Percentiles rank a stretch among this genome's conserved stretches.
Evolutionary conservation across 2,113 vertebrate species (phyloP).

Genomic region (Tichodroma muraria): DNA sequence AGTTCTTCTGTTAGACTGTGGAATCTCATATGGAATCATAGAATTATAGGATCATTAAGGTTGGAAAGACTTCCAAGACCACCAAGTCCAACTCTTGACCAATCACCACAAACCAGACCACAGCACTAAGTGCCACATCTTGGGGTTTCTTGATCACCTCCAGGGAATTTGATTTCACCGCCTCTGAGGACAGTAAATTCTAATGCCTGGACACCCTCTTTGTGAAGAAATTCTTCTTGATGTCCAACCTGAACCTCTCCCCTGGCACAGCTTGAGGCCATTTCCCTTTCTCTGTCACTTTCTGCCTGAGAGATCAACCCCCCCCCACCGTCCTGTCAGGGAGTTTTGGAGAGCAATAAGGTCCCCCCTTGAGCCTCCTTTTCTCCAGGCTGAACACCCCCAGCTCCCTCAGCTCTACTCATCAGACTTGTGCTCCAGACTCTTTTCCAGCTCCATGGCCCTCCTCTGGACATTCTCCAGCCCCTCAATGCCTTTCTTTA

Average conservation of each 20-base stretch:
- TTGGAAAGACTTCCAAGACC: not conserved
- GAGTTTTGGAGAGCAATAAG: accelerated
- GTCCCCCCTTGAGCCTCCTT: not conserved
- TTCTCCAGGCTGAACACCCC: not conserved
- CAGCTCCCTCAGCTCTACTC: not conserved
- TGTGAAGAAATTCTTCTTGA: not conserved
- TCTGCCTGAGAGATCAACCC: accelerated
- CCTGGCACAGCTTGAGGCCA: not conserved
- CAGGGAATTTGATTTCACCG: not conserved
- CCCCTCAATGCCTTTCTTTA: not conserved
- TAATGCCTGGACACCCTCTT: not conserved
- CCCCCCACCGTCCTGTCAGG: not conserved
- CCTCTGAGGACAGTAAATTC: not conserved
- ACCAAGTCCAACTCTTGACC: not conserved
- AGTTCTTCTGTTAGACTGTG: not conserved
- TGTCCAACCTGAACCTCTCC: not conserved
- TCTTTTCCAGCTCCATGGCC: not conserved
- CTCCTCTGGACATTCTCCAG: not conserved
- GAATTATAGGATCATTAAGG: not conserved
- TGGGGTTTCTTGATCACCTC: not conserved
- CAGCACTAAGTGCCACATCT: not conserved
- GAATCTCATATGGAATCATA: not conserved
- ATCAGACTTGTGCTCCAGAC: not conserved
- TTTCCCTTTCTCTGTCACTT: not conserved
- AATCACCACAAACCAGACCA: not conserved